Base-by-base conservation (phyloP, 1,140 invertebrate genomes). In the Hycleus cichorii region DNA sequence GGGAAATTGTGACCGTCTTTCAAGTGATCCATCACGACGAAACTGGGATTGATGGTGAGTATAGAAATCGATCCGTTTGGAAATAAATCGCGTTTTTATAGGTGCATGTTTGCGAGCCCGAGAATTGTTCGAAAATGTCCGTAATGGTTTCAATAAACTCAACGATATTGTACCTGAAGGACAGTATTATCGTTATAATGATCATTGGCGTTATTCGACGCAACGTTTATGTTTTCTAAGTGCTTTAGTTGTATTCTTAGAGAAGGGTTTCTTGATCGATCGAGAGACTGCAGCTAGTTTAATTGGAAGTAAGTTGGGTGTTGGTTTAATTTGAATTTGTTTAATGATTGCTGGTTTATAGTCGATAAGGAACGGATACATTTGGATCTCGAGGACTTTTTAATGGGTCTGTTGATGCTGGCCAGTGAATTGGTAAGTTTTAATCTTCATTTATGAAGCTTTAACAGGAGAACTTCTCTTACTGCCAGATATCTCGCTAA, bases 371-470 rank as follows among this genome's bases (percentile, higher is more conserved):
- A 88, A 24, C 89, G 88, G 1, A 93, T 95, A 69, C 91, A 94
- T 71, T 75, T 96, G 56, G 92, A 95, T 64, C 76, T 95, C 18
- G 93, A 97, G 73, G 93, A 95, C 66, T 96, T 90, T 69, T 75
- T 97, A 9, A 83, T 89, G 70, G 93, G 93, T 3, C 74, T 95
- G 5, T 74, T 95, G 18, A 82, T 86, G 66, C 72, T 95, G 48
- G 85, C 89, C 26, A 83, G 86, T 44, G 93, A 95, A 80, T 73
- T 96, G 76, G 88, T 91, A 76, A 77, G 75, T 75, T 51, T 44
- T 12, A 26, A 10, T n/a, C 10, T 47, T 56, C 18, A 18, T 18
- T 18, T 18, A 18, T 18, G 18, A 1, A 18, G 18, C 1, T 18
- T 18, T 18, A 18, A 18, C 18, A 18, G 12, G 12, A 12, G 12